phyloP scores from a whole-genome alignment of 1,140 invertebrate species.

The Sipha flava region DNA sequence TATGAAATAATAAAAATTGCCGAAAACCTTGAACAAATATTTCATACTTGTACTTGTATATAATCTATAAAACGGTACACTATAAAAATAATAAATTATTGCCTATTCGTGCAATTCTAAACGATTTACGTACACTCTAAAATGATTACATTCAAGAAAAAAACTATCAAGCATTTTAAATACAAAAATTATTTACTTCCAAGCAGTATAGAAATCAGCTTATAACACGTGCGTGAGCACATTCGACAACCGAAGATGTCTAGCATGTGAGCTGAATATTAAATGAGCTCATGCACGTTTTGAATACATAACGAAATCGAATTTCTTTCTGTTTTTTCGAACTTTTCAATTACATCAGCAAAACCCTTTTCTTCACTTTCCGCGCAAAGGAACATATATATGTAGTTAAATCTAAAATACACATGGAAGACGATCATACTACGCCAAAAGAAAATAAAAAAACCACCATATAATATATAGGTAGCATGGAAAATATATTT shows the following conservation, averaged over 20 bases:
- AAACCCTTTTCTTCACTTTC: slow-evolving; percentile 4
- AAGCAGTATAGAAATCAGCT: slow-evolving; percentile 17
- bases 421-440: no score
- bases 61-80: no score
- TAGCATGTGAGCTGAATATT: neutral
- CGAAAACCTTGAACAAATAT: no score
- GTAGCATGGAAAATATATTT: no score
- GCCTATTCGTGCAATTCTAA: no score
- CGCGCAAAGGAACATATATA: neutral
- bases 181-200: slow-evolving; percentile 8
- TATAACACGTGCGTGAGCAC: slow-evolving; percentile 23
- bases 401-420: neutral
- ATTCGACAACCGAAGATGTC: slow-evolving; percentile 30
- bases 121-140: neutral
- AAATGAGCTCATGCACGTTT: slow-evolving; percentile 18
- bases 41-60: no score
- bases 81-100: no score
- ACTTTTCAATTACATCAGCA: slow-evolving; percentile 32
- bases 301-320: slow-evolving; percentile 31
- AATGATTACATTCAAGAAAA: neutral
- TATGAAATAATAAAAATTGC: no score
- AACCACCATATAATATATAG: no score
- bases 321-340: slow-evolving; percentile 26
- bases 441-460: no score
- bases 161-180: neutral